These are phyloP conservation scores for Crocuta crocuta DNA, from an alignment of 2,113 vertebrate species.

Conservation along the genomic window DNA sequence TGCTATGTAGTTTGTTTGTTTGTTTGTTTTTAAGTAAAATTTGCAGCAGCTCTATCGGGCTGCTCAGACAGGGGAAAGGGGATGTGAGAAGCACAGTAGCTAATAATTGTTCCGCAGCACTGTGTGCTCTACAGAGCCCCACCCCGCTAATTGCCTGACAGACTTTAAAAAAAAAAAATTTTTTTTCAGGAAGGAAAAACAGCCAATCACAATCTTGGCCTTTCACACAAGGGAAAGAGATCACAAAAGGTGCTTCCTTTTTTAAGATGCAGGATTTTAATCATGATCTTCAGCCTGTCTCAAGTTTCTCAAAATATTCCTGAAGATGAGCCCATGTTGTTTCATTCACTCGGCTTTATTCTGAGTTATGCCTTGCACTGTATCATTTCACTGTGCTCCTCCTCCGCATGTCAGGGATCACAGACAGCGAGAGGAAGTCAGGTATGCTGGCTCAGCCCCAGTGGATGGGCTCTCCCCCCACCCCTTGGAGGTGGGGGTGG, in stretches of 20 bases:
- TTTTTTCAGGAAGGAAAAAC: conserved; percentile 62
- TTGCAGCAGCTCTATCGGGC: conserved; percentile 50
- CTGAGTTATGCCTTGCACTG: conserved; percentile 59
- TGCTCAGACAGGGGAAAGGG: conserved; percentile 62
- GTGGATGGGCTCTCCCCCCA: background rate
- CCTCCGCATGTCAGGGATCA: conserved; percentile 61
- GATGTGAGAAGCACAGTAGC: conserved; percentile 53
- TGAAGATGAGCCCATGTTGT: conserved; percentile 63
- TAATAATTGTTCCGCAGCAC: conserved; percentile 57
- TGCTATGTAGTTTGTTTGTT: conserved; percentile 55
- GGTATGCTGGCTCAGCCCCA: conserved; percentile 59
- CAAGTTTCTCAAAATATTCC: conserved; percentile 77
- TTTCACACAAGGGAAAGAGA: conserved; percentile 78
- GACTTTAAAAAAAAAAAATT: conserved; percentile 52
- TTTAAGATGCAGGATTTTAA: conserved; percentile 77
- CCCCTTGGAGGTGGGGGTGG: background rate
- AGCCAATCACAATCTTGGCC: conserved; percentile 72
- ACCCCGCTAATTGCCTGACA: conserved; percentile 80
- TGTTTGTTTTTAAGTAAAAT: conserved; percentile 70
- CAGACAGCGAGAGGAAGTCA: conserved; percentile 68
- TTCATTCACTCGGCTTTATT: conserved; percentile 67
- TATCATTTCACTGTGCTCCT: conserved; percentile 65
- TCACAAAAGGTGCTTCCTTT: conserved; percentile 75
- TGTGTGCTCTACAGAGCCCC: conserved; percentile 67
- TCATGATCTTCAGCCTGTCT: conserved; percentile 77